Conservation (phyloP, 2,113 vertebrate species). For the Platycercus adscitus region DNA sequence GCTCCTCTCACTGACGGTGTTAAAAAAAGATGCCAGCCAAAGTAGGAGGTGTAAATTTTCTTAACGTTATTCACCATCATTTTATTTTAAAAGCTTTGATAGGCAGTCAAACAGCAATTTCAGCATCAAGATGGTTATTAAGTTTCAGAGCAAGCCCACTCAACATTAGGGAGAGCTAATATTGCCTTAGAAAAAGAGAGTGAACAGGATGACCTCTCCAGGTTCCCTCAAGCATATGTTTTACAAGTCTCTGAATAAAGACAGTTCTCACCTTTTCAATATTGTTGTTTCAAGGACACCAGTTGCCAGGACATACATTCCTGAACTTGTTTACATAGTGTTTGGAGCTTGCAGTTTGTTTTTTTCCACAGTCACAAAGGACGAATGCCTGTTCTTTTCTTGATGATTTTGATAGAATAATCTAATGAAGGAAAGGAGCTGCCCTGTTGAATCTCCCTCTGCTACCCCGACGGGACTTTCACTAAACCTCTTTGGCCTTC, state of each 20-base stretch:
- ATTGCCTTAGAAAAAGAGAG: neutral
- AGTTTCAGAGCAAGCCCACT: constrained; percentile 41
- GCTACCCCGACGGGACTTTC: neutral
- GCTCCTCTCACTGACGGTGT: constrained; percentile 2
- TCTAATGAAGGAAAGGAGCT: neutral
- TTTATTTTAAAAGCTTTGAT: constrained; percentile 63
- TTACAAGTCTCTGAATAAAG: neutral
- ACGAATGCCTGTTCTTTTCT: neutral
- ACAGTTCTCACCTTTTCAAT: neutral
- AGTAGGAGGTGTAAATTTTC: constrained; percentile 64
- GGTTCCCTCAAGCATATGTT: neutral
- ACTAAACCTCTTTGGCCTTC: neutral
- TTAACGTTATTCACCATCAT: constrained; percentile 30
- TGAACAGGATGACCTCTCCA: neutral
- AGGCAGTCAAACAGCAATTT: constrained; percentile 44
- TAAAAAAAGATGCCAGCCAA: constrained; percentile 65
- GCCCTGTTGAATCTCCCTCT: neutral
- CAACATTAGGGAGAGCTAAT: neutral
- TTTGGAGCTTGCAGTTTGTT: neutral
- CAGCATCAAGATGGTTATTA: constrained; percentile 21
- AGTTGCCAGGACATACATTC: neutral
- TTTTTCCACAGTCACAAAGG: neutral
- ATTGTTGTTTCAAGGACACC: neutral
- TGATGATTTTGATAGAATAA: neutral
- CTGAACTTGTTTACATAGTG: neutral